Base-by-base conservation (phyloP, 2,113 vertebrate genomes). In the Hipposideros armiger region DNA sequence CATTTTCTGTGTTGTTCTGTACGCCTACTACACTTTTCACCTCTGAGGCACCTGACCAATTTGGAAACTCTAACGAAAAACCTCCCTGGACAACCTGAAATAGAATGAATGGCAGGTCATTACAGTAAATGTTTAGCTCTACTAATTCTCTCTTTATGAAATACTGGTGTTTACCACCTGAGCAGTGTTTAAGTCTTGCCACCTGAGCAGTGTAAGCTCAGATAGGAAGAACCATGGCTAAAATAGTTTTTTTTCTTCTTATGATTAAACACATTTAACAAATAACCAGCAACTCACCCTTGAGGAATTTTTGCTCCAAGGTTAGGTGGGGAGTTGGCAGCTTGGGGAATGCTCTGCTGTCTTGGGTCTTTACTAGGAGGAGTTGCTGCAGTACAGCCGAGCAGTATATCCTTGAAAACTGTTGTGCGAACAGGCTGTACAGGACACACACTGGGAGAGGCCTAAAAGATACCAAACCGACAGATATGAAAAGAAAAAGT, bases 261-360 rank as follows among this genome's bases (percentile, higher is more conserved):
- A 42, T 17, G 15, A 86, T 16, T 78, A 40, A 91, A 69, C 32
- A 78, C 52, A 11, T 56, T 60, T 67, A 94, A 67, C 24, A 87
- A 80, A 74, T 10, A 52, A 72, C 78, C 87, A 42, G 30, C 32
- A 30, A 77, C 98, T 98, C 97, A 99, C 99, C 98, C 98, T 95
- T 98, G 98, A 98, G 98, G 98, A 96, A 98, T 98, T 94, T 98
- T 98, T 80, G 98, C 98, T 73, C 98, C 98, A 54, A 99, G 97
- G 47, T 98, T 98, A 32, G 98, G 98, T 69, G 99, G 99, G 0
- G 98, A 99, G 86, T 98, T 98, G 36, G 98, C 98, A 64, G 98
- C 97, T 26, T 98, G 97, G 47, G 98, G 98, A 87, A 98, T 98
- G 4, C 97, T 98, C 80, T 97, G 98, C 78, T 98, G 98, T 94